phyloP scores from a whole-genome alignment of 2,113 vertebrate genomes.

The Neodon shergylaensis region DNA sequence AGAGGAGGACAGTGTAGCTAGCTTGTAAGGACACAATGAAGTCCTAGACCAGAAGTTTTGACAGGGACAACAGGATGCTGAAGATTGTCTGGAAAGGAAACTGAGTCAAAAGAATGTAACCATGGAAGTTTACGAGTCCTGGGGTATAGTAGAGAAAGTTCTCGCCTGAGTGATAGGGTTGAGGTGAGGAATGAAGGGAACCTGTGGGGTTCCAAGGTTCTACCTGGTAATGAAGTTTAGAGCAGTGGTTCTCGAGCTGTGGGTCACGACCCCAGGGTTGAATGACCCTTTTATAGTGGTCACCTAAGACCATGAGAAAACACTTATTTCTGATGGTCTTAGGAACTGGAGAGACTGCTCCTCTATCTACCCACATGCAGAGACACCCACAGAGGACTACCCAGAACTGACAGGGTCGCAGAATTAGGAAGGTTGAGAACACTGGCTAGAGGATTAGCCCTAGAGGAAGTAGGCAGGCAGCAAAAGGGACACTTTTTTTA shows the following conservation, averaged over 20 bases:
- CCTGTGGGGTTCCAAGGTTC: neutral
- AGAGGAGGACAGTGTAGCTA: neutral
- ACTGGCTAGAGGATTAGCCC: neutral
- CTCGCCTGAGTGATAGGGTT: neutral
- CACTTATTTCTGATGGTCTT: neutral
- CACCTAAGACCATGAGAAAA: neutral
- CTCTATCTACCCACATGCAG: neutral
- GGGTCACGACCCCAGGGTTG: neutral
- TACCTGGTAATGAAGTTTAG: neutral
- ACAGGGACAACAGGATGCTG: neutral
- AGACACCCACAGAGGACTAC: neutral
- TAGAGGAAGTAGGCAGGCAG: neutral
- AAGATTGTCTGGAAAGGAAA: neutral
- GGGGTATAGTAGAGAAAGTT: neutral
- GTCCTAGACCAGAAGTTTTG: neutral
- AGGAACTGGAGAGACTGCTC: neutral
- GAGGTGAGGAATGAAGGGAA: neutral
- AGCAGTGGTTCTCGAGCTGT: neutral
- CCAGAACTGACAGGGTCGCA: neutral
- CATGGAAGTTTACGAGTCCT: neutral
- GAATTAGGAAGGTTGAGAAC: neutral
- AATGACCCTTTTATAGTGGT: neutral
- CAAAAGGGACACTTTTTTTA: neutral
- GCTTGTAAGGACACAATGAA: slow-evolving; percentile 9
- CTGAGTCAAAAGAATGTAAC: neutral